Conservation (phyloP, 2,797 vertebrate species). For the Pyrocephalus nanus region DNA sequence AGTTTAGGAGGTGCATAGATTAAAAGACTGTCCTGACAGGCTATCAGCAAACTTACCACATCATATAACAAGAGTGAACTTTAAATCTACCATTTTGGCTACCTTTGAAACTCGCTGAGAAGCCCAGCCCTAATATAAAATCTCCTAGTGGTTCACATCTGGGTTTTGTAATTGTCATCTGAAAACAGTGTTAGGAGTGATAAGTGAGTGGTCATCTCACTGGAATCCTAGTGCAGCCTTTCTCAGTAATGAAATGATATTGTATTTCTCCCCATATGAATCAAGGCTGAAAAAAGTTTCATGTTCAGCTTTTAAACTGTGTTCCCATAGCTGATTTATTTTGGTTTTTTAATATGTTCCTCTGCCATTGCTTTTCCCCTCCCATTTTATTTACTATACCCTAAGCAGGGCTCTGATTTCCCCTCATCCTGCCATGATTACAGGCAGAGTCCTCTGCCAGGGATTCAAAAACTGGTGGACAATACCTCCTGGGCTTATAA, state of each 20-base stretch:
- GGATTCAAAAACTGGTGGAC: neutral
- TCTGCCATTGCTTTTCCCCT: neutral
- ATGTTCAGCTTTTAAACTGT: neutral
- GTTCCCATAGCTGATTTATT: neutral
- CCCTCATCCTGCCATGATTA: neutral
- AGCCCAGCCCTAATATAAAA: constrained; percentile 15
- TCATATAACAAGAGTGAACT: constrained; percentile 26
- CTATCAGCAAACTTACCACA: constrained; percentile 45
- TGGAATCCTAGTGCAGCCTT: neutral
- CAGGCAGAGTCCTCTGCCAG: neutral
- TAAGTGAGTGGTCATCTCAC: constrained; percentile 35
- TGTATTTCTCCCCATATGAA: neutral
- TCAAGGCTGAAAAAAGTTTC: neutral
- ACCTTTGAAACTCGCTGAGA: constrained; percentile 43
- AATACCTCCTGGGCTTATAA: neutral
- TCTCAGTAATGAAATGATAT: constrained; percentile 34
- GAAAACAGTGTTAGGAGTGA: constrained; percentile 13
- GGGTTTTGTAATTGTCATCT: constrained; percentile 49
- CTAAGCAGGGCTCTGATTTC: constrained; percentile 39
- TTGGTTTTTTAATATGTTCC: constrained; percentile 12
- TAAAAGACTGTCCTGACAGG: constrained; percentile 29
- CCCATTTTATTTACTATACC: neutral
- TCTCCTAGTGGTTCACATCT: constrained; percentile 48
- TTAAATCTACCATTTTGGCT: constrained; percentile 42
- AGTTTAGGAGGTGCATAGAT: constrained; percentile 15